These are phyloP conservation scores for Chauna torquata DNA, from an alignment of 2,113 vertebrate genomes.

Conservation along the genomic window DNA sequence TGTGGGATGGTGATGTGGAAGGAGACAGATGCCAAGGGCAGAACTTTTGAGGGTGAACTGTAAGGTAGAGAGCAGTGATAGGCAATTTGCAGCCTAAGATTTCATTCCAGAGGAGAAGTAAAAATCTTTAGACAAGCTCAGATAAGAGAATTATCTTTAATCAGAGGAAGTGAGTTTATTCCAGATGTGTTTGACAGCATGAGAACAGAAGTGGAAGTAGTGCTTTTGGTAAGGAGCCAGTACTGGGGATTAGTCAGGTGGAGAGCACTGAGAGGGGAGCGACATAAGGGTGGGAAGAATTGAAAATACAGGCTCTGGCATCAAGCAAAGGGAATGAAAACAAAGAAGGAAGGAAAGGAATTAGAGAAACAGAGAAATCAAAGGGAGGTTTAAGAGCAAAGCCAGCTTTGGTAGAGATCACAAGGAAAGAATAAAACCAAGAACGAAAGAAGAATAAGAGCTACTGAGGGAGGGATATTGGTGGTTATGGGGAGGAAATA, in stretches of 20 bases:
- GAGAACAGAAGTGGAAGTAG: constrained; percentile 65
- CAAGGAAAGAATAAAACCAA: constrained; percentile 46
- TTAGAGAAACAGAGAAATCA: constrained; percentile 67
- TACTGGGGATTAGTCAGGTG: constrained; percentile 68
- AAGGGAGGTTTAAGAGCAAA: constrained; percentile 67
- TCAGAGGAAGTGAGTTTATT: constrained; percentile 59
- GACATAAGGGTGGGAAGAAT: constrained; percentile 59
- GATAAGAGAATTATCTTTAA: constrained; percentile 58
- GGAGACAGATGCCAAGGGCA: neutral
- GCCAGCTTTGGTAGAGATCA: constrained; percentile 67
- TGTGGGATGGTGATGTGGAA: neutral
- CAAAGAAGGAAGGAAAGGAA: constrained; percentile 66
- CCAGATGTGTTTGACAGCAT: constrained; percentile 72
- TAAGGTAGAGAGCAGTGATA: neutral
- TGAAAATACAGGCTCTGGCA: constrained; percentile 64
- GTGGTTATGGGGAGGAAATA: constrained; percentile 28
- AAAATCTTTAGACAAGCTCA: constrained; percentile 49
- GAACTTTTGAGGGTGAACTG: neutral
- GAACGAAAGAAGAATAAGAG: constrained; percentile 39
- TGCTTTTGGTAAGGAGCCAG: constrained; percentile 62
- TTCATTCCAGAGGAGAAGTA: neutral
- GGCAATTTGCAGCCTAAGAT: neutral
- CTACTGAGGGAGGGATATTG: neutral
- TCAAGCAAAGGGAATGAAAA: constrained; percentile 63
- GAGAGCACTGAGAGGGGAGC: constrained; percentile 48